Conservation (phyloP, 2,113 vertebrate species). For the Pluvianellus socialis region DNA sequence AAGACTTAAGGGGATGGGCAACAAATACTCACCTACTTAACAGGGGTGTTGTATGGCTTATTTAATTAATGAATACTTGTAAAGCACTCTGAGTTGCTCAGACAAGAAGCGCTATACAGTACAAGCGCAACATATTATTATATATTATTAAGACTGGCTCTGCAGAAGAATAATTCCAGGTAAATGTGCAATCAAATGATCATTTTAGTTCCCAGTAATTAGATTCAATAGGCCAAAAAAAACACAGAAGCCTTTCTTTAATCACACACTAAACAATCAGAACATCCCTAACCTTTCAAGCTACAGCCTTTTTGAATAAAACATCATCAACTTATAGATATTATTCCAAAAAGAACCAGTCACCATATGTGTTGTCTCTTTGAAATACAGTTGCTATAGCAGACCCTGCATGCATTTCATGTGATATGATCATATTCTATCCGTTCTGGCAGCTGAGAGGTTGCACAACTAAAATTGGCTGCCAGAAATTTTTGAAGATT, state of each 20-base stretch:
- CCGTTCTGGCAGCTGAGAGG: conserved; percentile 69
- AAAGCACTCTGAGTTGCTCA: conserved; percentile 61
- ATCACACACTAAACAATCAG: conserved; percentile 68
- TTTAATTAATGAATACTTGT: conserved; percentile 56
- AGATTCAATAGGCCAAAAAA: conserved; percentile 67
- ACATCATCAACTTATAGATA: conserved; percentile 72
- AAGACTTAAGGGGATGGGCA: conserved; percentile 41
- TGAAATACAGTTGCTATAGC: conserved; percentile 72
- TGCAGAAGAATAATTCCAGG: conserved; percentile 71
- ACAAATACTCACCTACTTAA: conserved; percentile 62
- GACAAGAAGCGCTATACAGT: conserved; percentile 67
- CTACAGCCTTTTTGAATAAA: conserved; percentile 72
- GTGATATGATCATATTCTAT: conserved; percentile 70
- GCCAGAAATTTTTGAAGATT: conserved; percentile 67
- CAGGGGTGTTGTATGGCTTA: conserved; percentile 61
- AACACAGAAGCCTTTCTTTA: conserved; percentile 59
- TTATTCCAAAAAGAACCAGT: conserved; percentile 73
- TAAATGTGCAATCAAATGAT: conserved; percentile 73
- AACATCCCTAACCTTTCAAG: conserved; percentile 72
- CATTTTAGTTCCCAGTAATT: conserved; percentile 70
- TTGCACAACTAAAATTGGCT: conserved; percentile 68
- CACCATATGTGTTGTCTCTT: conserved; percentile 71
- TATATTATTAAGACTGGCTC: conserved; percentile 73
- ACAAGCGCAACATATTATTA: conserved; percentile 68
- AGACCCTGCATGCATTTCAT: conserved; percentile 70